phyloP scores from a whole-genome alignment of 2,888 invertebrate species.

The Hypomecis punctinalis region DNA sequence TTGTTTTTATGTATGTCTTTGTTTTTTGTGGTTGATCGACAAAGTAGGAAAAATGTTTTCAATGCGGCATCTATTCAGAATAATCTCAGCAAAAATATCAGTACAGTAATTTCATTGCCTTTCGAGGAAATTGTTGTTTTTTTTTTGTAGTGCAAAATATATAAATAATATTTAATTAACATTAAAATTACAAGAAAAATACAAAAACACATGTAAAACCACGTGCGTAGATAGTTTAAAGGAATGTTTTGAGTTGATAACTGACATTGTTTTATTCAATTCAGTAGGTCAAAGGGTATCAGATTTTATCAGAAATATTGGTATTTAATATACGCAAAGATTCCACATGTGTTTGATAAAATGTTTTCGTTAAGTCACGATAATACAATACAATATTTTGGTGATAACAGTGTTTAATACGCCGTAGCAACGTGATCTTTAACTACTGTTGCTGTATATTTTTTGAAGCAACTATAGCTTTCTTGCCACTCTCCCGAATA shows the following conservation, averaged over 20 bases:
- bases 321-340: constrained; percentile 10
- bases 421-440: neutral
- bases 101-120: too few species aligned
- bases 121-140: neutral
- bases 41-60: too few species aligned
- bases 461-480: neutral
- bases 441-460: neutral
- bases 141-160: neutral
- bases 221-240: constrained; percentile 7
- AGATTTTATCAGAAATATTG: constrained; percentile 13
- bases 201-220: neutral
- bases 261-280: constrained; percentile 27
- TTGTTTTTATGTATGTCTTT: too few species aligned
- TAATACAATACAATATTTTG: neutral
- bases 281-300: constrained; percentile 15
- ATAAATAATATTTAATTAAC: too few species aligned
- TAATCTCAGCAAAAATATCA: too few species aligned
- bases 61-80: too few species aligned
- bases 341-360: neutral
- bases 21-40: too few species aligned
- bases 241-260: constrained; percentile 15
- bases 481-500: constrained; percentile 37
- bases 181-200: too few species aligned
- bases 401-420: neutral
- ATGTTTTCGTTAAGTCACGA: neutral